Base-by-base conservation (phyloP, 2,888 invertebrate species). In the Nesidiocoris tenuis region DNA sequence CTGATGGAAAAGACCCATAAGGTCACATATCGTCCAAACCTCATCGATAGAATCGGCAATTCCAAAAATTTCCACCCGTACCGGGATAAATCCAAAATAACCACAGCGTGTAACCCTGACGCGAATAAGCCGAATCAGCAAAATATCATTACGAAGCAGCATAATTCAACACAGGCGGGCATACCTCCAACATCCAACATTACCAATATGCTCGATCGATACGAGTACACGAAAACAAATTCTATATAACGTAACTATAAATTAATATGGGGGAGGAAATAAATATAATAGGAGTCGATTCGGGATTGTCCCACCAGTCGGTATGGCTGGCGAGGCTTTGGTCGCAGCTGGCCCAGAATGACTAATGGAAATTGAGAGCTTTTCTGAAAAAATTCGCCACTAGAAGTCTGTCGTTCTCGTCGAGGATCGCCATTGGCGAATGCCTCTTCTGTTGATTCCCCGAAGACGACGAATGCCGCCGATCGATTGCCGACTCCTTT, bases 331-430 rank as follows among this genome's bases (percentile, higher is more conserved):
- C 17, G n/a, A 61, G 54, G 61, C 72, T 72, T 72, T 72, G 72
- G 72, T 72, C 72, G 19, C n/a, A 16, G 24, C n/a, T 18, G 39
- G 12, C 7, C 24, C 9, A 68, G 18, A 39, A 24, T 56, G 55
- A 56, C 59, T 70, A 63, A 21, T 74, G 65, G 18, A 75, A 57
- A 25, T 75, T 61, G 55, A 75, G 75, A 61, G 67, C 63, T 68
- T 75, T 75, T 70, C 61, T 68, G 68, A 75, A 75, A 55, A 75
- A 75, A 23, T 75, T 68, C 24, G 59, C 75, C 25, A 75, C 75
- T 17, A 75, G 61, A n/a, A 61, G 21, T 54, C 57, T 59, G 56
- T 75, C 75, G 22, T 68, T 64, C 61, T 75, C 75, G 56, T 75
- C 75, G 22, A 75, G 19, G 16, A 39, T 67, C 17, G 67, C 18